Evolutionary conservation across 2,888 invertebrate genomes (phyloP), one percentile per base, ranked within the genome.

Genomic region (Eudasyphora cyanicolor): DNA sequence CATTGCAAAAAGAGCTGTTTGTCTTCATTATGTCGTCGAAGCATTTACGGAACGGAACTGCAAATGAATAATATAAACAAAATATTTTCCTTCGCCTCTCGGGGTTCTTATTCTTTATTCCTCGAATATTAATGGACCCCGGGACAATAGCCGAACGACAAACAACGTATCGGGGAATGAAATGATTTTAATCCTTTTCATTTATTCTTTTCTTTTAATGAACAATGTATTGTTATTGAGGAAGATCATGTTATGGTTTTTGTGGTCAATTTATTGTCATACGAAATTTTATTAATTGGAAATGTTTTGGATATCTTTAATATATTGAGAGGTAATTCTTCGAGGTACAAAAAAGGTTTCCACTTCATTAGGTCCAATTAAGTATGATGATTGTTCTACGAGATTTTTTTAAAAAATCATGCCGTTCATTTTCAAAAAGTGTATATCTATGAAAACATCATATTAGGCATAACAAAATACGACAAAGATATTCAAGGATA

Each of bases 21-120:
- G 73, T 79, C 79, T 74, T 79, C 54, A 79, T 79, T 67, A 74
- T 74, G 79, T 79, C 74, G 27, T 74, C 73, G 73, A 29, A 67
- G 21, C 29, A 45, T 73, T 38, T 64, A 38, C 38, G 21, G 64
- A n/a, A n/a, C n/a, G n/a, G n/a, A n/a, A n/a, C 64, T 64, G 64
- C 32, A 64, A 17, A 64, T 64, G 19, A 38, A 64, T 38, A 64
- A 64, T 35, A 38, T 12, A 64, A 7, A 35, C 7, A 35, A 64
- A 64, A 17, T 38, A 12, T 38, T 38, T 17, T 38, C 19, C 62
- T 17, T 60, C 14, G 57, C 21, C 62, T 32, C 17, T 62, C n/a
- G n/a, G n/a, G n/a, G 21, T 24, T 49, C 2, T 49, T 38, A 14
- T 57, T 57, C 2, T 27, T 62, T n/a, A 14, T 32, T 32, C 49